phyloP scores from a whole-genome alignment of 2,113 vertebrate species.

The Phycodurus eques region DNA sequence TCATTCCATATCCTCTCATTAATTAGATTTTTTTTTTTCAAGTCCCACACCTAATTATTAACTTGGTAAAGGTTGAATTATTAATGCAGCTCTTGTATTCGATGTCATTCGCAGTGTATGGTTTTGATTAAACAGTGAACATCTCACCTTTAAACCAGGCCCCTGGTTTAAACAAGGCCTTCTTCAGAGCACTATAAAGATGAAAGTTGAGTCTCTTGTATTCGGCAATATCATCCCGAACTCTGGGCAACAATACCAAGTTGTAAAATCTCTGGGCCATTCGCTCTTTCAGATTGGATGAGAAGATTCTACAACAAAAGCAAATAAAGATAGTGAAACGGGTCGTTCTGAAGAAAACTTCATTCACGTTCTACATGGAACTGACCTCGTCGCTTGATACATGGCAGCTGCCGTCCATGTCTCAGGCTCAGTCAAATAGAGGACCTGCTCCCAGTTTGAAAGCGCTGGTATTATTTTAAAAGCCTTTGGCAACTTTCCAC shows the following conservation, averaged over 20 bases:
- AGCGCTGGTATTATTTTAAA: constrained; percentile 96
- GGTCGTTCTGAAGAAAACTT: background rate
- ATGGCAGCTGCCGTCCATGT: constrained; percentile 92
- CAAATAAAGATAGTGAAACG: background rate
- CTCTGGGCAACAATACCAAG: constrained; percentile 87
- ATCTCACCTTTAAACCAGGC: constrained; percentile 96
- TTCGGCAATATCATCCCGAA: constrained; percentile 90
- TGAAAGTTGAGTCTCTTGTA: constrained; percentile 97
- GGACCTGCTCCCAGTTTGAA: constrained; percentile 96
- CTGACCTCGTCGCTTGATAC: constrained; percentile 95
- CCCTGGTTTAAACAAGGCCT: constrained; percentile 94
- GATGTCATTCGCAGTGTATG: background rate
- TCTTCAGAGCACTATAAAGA: constrained; percentile 93
- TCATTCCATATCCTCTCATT: no score
- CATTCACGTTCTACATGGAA: background rate
- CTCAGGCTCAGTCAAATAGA: constrained; percentile 93
- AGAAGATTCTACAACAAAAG: constrained; percentile 82
- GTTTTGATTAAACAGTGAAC: background rate
- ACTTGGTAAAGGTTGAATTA: background rate
- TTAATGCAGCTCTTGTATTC: background rate
- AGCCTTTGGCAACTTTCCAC: constrained; percentile 93
- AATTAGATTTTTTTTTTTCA: background rate
- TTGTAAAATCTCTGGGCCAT: constrained; percentile 98
- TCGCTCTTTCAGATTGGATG: constrained; percentile 91
- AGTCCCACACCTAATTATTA: background rate